These are phyloP conservation scores for Heliconius eleuchia DNA, from an alignment of 1,140 invertebrate genomes.

Conservation along the genomic window DNA sequence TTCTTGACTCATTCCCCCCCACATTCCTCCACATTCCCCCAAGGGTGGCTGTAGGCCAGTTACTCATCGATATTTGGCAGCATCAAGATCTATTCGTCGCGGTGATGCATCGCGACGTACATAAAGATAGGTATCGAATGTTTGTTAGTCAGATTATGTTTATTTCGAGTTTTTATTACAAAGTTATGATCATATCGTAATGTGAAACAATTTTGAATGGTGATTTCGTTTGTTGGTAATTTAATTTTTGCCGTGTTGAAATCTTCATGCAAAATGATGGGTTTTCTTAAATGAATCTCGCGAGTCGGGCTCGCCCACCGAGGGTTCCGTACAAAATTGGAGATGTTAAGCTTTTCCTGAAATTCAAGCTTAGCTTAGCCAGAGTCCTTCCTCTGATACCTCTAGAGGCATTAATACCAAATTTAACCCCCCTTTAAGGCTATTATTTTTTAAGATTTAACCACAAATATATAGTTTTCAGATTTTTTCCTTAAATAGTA, in stretches of 20 bases:
- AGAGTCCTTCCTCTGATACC: no score
- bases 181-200: constrained; percentile 18
- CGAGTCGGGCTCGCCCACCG: no score
- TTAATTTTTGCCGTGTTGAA: background rate
- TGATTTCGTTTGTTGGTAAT: background rate
- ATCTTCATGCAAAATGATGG: background rate
- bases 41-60: constrained; percentile 27
- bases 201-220: background rate
- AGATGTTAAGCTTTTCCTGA: no score
- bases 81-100: constrained; percentile 56
- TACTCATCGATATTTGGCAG: constrained; percentile 54
- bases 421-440: no score
- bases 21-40: background rate
- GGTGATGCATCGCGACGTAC: constrained; percentile 48
- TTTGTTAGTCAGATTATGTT: constrained; percentile 44
- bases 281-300: no score
- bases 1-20: constrained; percentile 38
- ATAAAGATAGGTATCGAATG: constrained; percentile 38
- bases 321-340: no score
- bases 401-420: no score
- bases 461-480: no score
- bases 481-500: no score
- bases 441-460: no score
- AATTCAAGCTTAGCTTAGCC: no score
- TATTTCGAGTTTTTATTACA: constrained; percentile 42